phyloP scores from a whole-genome alignment of 2,113 vertebrate species.

The Nansenia antarctica region DNA sequence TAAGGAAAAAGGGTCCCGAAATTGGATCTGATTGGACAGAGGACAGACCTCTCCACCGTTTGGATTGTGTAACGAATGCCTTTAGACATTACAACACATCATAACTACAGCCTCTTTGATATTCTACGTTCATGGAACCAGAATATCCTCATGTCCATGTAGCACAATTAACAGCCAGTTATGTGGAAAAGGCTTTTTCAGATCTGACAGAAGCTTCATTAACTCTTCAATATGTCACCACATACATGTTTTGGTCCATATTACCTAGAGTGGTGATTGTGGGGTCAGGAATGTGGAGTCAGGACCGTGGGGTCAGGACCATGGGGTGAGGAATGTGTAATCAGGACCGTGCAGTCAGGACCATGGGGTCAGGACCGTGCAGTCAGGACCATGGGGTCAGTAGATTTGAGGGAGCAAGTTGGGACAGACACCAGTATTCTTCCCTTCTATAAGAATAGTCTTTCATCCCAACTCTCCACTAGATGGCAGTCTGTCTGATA shows the following conservation, averaged over 20 bases:
- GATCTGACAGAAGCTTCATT: background rate
- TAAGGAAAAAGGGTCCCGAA: too few species aligned
- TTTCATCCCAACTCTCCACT: background rate
- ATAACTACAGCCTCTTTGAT: background rate
- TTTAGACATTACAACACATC: too few species aligned
- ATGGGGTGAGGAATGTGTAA: too few species aligned
- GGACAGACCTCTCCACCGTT: too few species aligned
- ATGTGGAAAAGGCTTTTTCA: background rate
- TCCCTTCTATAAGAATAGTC: background rate
- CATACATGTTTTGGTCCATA: too few species aligned
- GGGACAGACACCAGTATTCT: background rate
- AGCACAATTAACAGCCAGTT: background rate
- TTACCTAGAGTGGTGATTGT: too few species aligned
- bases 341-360: too few species aligned
- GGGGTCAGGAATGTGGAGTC: too few species aligned
- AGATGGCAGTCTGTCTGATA: background rate
- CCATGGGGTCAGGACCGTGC: too few species aligned
- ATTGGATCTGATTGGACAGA: too few species aligned
- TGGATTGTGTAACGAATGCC: too few species aligned
- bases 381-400: background rate
- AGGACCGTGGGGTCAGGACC: too few species aligned
- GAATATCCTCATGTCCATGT: background rate
- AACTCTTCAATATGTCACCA: background rate
- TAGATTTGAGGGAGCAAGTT: background rate
- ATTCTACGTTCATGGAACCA: background rate